phyloP scores from a whole-genome alignment of 2,888 invertebrate genomes.

The Dusona sp. region DNA sequence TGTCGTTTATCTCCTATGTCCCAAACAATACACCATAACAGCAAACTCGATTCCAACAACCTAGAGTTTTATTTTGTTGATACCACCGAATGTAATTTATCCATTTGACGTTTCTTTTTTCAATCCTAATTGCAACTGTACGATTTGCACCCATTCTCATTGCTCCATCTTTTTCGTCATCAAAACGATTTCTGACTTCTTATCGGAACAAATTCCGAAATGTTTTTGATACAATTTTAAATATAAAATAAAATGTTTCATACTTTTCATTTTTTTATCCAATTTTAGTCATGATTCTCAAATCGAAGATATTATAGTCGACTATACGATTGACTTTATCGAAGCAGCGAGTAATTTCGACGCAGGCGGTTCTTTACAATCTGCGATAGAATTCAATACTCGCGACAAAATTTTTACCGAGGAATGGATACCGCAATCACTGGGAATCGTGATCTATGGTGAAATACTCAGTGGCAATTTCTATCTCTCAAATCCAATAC shows the following conservation, averaged over 20 bases:
- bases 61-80: neutral
- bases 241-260: neutral
- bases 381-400: slow-evolving; percentile 76
- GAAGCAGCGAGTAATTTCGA: slow-evolving; percentile 72
- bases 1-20: too few relatives aligned
- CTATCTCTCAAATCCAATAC: slow-evolving; percentile 73
- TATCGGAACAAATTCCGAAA: too few relatives aligned
- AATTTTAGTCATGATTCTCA: slow-evolving; percentile 65
- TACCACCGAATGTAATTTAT: slow-evolving; percentile 21
- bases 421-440: slow-evolving; percentile 77
- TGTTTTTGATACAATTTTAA: too few relatives aligned
- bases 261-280: slow-evolving; percentile 25
- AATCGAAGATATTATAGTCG: slow-evolving; percentile 72
- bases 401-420: slow-evolving; percentile 55
- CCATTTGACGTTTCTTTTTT: neutral
- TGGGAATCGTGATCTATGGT: slow-evolving; percentile 77
- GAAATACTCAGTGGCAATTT: slow-evolving; percentile 81
- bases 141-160: neutral
- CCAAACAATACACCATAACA: too few relatives aligned
- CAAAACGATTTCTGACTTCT: neutral
- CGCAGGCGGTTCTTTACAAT: slow-evolving; percentile 72
- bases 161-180: neutral
- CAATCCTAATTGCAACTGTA: neutral
- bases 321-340: slow-evolving; percentile 76
- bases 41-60: too few relatives aligned